A percentile compares a stretch with the other conserved stretches of the same genome.
Evolutionary conservation across 2,797 vertebrate genomes (phyloP).

Genomic region (Lepus townsendii): DNA sequence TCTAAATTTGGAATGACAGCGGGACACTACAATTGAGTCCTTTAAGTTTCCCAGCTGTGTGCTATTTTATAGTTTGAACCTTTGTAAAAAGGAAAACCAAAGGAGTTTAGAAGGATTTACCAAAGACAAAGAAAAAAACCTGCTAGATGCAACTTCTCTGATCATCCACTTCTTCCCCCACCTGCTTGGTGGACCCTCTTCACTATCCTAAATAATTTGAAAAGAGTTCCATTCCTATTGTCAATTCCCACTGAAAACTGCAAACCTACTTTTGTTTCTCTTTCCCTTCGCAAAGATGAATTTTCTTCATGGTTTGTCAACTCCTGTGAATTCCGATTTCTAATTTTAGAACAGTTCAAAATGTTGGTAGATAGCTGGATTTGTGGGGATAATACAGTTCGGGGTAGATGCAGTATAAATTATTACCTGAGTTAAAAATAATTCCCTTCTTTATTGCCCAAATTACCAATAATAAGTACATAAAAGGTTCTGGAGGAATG

Average conservation of each 20-base stretch:
- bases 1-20: not conserved
- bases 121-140: not conserved
- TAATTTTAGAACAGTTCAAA: conserved; percentile 66
- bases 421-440: conserved; percentile 55
- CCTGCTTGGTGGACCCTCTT: not conserved
- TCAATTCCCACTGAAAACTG: conserved; percentile 1
- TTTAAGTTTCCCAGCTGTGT: not conserved
- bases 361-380: not conserved
- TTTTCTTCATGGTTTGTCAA: conserved; percentile 66
- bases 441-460: conserved; percentile 45
- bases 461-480: conserved; percentile 57
- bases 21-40: not conserved
- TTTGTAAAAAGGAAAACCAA: not conserved
- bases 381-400: conserved; percentile 6
- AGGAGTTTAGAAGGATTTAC: not conserved
- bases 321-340: conserved; percentile 41
- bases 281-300: conserved; percentile 31
- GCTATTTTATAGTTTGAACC: not conserved
- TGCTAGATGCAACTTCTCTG: not conserved
- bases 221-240: not conserved
- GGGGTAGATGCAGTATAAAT: conserved; percentile 13
- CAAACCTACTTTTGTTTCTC: conserved; percentile 29
- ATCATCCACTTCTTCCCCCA: not conserved
- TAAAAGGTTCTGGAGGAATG: conserved; percentile 10
- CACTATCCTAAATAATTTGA: not conserved